phyloP scores from a whole-genome alignment of 2,113 vertebrate species.

The Erythrocercus mccallii region DNA sequence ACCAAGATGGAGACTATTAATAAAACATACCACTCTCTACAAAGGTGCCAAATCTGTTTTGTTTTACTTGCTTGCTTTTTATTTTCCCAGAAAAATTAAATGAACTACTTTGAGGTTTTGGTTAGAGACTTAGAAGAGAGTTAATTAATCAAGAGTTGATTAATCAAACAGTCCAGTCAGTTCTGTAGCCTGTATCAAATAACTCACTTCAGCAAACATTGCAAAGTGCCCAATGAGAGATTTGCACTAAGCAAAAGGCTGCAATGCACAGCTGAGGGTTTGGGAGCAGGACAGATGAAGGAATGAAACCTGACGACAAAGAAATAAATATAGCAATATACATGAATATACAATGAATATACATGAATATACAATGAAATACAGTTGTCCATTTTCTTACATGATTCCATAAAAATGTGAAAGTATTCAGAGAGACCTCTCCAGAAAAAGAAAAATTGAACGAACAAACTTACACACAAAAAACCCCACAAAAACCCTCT shows the following conservation, averaged over 20 bases:
- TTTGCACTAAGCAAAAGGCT: background rate
- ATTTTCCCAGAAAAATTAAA: background rate
- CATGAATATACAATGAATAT: too few species aligned
- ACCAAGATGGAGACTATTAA: background rate
- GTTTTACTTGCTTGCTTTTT: background rate
- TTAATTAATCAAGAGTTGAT: background rate
- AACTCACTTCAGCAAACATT: background rate
- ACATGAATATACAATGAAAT: too few species aligned
- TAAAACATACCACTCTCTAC: background rate
- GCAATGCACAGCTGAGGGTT: background rate
- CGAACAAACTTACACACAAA: background rate
- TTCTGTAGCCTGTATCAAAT: background rate
- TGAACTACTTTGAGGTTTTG: background rate
- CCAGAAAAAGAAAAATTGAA: background rate
- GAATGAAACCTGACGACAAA: background rate
- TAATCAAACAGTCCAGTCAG: background rate
- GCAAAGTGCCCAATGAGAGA: background rate
- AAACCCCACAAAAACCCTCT: accelerated
- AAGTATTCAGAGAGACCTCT: background rate
- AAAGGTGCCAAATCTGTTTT: background rate
- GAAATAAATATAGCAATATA: background rate
- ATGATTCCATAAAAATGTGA: background rate
- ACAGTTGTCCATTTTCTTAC: background rate
- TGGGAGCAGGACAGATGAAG: background rate
- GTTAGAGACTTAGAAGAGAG: background rate